These are phyloP conservation scores for Dolichopus griseipennis DNA, from an alignment of 2,888 invertebrate species.

Conservation along the genomic window DNA sequence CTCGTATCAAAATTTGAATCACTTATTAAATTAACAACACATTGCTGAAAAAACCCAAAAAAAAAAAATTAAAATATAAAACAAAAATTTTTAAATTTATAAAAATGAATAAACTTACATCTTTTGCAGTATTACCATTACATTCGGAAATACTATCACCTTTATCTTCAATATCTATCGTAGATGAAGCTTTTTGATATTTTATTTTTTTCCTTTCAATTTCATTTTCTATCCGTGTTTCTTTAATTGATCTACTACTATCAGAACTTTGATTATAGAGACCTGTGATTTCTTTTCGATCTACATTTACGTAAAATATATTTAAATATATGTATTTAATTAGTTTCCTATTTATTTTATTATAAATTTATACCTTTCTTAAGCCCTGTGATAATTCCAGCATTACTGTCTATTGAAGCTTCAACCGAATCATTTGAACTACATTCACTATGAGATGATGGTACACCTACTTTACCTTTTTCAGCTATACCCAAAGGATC, in stretches of 20 bases:
- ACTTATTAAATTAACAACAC: slow-evolving; percentile 45
- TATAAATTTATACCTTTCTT: slow-evolving; percentile 35
- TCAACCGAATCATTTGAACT: slow-evolving; percentile 43
- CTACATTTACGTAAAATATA: slow-evolving; percentile 19
- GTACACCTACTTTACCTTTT: slow-evolving; percentile 42
- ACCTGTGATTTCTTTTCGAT: slow-evolving; percentile 25
- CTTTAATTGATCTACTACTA: slow-evolving; percentile 44
- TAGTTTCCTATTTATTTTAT: not conserved
- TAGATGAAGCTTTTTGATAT: slow-evolving; percentile 31
- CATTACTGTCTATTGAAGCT: slow-evolving; percentile 42
- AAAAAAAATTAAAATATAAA: slow-evolving; percentile 8
- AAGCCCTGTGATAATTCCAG: slow-evolving; percentile 38
- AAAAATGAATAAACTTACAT: slow-evolving; percentile 46
- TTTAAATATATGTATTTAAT: not conserved
- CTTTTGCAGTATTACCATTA: slow-evolving; percentile 52
- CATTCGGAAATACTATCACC: slow-evolving; percentile 46
- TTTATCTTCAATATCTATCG: slow-evolving; percentile 27
- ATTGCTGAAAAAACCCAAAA: slow-evolving; percentile 38
- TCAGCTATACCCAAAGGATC: slow-evolving; percentile 43
- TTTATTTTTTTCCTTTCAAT: slow-evolving; percentile 29
- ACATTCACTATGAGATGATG: slow-evolving; percentile 42
- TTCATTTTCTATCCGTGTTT: slow-evolving; percentile 56
- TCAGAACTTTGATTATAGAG: slow-evolving; percentile 21
- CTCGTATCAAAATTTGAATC: slow-evolving; percentile 44
- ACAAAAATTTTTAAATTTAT: not conserved